These are phyloP conservation scores for Drosophila insularis DNA, from an alignment of 1,140 invertebrate species.

Conservation along the genomic window DNA sequence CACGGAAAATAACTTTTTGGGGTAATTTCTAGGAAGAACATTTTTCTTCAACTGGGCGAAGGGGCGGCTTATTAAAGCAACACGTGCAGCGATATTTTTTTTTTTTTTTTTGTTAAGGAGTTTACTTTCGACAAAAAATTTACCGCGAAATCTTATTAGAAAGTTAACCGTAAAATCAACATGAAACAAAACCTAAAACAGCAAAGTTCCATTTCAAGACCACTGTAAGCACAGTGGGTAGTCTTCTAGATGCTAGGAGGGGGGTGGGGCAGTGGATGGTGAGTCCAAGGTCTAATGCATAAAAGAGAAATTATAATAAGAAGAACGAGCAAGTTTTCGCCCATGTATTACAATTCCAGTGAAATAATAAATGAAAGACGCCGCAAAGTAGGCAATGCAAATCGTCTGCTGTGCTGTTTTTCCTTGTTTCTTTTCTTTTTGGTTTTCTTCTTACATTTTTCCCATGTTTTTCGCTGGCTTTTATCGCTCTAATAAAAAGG, in stretches of 20 bases:
- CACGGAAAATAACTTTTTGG: conserved; percentile 43
- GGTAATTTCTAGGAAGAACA: conserved; percentile 20
- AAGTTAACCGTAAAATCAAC: conserved; percentile 54
- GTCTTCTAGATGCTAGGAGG: conserved; percentile 10
- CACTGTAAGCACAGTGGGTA: conserved; percentile 72
- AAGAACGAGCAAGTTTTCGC: conserved; percentile 44
- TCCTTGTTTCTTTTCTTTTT: conserved; percentile 20
- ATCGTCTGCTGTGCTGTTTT: conserved; percentile 44
- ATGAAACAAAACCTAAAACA: conserved; percentile 45
- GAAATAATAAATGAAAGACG: conserved; percentile 63
- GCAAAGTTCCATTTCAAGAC: conserved; percentile 61
- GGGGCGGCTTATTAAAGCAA: conserved; percentile 57
- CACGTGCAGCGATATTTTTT: conserved; percentile 58
- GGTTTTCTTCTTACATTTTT: conserved; percentile 23
- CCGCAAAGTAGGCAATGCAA: conserved; percentile 77
- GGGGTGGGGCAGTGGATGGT: neutral
- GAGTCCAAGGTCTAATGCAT: conserved; percentile 48
- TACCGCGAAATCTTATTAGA: conserved; percentile 73
- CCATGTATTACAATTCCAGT: conserved; percentile 38
- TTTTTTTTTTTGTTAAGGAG: conserved; percentile 23
- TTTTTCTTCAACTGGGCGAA: too few species aligned
- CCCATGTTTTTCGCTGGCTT: conserved; percentile 46
- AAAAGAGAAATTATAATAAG: conserved; percentile 75
- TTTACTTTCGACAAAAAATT: conserved; percentile 26
- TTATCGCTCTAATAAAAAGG: conserved; percentile 80